Base-by-base conservation (phyloP, 64 coral and sea anemone species). In the Porites australiensis region DNA sequence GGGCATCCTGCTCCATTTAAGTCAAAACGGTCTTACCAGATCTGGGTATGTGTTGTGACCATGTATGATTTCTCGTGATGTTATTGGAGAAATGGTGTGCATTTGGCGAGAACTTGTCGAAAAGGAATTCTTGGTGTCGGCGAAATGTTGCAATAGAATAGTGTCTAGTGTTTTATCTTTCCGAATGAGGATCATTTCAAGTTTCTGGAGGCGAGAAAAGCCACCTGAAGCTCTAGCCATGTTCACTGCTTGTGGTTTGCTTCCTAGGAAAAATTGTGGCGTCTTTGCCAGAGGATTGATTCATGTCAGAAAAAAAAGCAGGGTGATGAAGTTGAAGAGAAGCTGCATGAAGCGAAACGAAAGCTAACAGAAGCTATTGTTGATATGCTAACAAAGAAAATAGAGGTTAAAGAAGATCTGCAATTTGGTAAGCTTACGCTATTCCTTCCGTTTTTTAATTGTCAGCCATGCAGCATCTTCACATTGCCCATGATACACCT, bases 1-100 rank as follows among this genome's bases (percentile, higher is more conserved):
- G 91, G 91, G 47, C 91, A 93, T 74, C 91, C 91, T 37, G 46
- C 84, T 51, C 82, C 91, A 13, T 93, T 79, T 75, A 65, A 65
- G 50, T 87, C 91, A 52, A 52, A 70, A 72, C 5, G 3, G 14
- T n/a, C 74, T 9, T 87, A 78, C 45, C 48, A 79, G 15, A 67
- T 67, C 19, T 93, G 91, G 91, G 91, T 93, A 4, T 87, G 91
- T 63, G 13, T 9, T 57, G 12, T 57, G 54, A 37, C 27, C 12
- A 57, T 57, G 54, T 57, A 57, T 57, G 54, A 57, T 57, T 9
- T 9, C 7, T 4, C 1, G 7, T 57, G 54, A 12, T 57, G 4
- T 57, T 57, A 57, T 7, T 5, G 54, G 54, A 57, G 54, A 12
- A 9, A 57, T 57, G 54, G 7, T 57, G 7, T 7, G 7, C 54